phyloP scores from a whole-genome alignment of 2,797 vertebrate genomes.

The Danio albolineatus region DNA sequence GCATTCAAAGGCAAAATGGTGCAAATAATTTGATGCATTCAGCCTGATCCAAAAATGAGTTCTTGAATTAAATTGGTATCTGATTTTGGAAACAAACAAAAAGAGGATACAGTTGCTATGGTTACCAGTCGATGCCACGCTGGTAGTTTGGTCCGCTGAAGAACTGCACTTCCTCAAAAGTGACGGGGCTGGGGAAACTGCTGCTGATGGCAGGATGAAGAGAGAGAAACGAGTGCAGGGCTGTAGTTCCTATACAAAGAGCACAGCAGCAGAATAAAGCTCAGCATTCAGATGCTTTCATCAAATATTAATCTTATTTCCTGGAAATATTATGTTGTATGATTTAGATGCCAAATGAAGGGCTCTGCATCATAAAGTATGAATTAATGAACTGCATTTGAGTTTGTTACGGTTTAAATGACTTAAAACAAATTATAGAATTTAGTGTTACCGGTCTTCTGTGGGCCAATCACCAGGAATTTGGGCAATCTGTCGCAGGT shows the following conservation, averaged over 20 bases:
- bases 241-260: constrained; percentile 85
- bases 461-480: constrained; percentile 95
- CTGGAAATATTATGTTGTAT: not conserved
- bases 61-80: not conserved
- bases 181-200: constrained; percentile 90
- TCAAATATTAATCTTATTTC: constrained; percentile 9
- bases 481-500: constrained; percentile 95
- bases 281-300: not conserved
- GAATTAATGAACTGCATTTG: not conserved
- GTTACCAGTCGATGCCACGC: constrained; percentile 95
- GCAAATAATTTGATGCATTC: not conserved
- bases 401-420: not conserved
- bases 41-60: not conserved
- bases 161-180: constrained; percentile 98
- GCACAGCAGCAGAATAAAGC: constrained; percentile 17
- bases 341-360: constrained; percentile 7
- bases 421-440: not conserved
- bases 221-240: constrained; percentile 93
- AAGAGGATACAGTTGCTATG: constrained; percentile 19
- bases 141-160: constrained; percentile 93
- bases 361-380: not conserved
- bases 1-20: not conserved
- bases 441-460: constrained; percentile 90
- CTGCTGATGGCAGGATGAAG: constrained; percentile 95
- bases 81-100: constrained; percentile 23